A percentile compares a stretch with the other conserved stretches of the same genome.
phyloP scores from a whole-genome alignment of 1,140 invertebrate species.

The Drosophila sechellia region DNA sequence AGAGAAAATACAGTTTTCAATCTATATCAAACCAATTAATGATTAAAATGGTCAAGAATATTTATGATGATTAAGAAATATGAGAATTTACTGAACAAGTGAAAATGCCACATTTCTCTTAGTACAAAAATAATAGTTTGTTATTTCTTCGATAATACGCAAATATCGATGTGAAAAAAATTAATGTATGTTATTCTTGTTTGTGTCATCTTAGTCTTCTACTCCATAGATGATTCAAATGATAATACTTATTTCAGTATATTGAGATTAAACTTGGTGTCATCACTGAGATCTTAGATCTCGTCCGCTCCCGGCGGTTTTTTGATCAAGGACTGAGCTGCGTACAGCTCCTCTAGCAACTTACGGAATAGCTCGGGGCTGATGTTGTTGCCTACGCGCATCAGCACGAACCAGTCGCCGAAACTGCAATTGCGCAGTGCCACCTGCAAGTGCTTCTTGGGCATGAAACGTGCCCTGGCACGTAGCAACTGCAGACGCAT shows the following conservation, averaged over 20 bases:
- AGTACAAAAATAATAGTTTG: slow-evolving; percentile 7
- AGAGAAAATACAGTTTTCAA: not conserved
- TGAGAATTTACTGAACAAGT: slow-evolving; percentile 2
- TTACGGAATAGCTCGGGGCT: slow-evolving; percentile 87
- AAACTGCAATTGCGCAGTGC: slow-evolving; percentile 75
- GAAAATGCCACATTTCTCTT: slow-evolving; percentile 15
- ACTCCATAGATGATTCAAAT: not conserved
- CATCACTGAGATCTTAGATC: slow-evolving; percentile 9
- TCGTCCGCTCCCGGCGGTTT: slow-evolving; percentile 21
- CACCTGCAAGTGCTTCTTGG: slow-evolving; percentile 30
- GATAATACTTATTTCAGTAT: slow-evolving; percentile 19
- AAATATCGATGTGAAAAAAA: slow-evolving; percentile 42
- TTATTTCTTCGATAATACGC: slow-evolving; percentile 43
- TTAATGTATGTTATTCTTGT: slow-evolving; percentile 1
- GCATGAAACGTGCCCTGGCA: slow-evolving; percentile 83
- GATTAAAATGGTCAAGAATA: not conserved
- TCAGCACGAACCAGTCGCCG: slow-evolving; percentile 90
- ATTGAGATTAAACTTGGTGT: not conserved
- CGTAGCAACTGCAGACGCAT: slow-evolving; percentile 85
- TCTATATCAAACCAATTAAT: not conserved
- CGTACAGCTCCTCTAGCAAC: slow-evolving; percentile 85
- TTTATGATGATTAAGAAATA: not conserved
- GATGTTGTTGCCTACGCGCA: slow-evolving; percentile 88
- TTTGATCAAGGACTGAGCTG: slow-evolving; percentile 24
- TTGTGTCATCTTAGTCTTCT: slow-evolving; percentile 7